Evolutionary conservation across 2,113 vertebrate genomes (phyloP), one percentile per base, ranked within the genome.

Genomic region (Callipepla californica): DNA sequence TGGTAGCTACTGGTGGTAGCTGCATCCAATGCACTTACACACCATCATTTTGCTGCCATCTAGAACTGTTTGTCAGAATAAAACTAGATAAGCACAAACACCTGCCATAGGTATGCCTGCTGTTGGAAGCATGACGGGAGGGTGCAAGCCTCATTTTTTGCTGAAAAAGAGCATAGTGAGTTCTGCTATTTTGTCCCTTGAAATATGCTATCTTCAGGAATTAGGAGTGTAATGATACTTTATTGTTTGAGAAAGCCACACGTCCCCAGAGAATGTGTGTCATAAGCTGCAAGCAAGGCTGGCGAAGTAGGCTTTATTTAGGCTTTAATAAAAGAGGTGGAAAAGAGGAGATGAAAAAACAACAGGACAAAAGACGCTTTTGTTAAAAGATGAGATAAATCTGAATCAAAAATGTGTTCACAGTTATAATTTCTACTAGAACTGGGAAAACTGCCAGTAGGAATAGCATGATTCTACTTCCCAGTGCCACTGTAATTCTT

Each of bases 171-270:
- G 40, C 25, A 23, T 5, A 2, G n/a, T 11, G 66, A 69, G 45
- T 80, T 61, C 18, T 82, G 40, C 55, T 86, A 30, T 30, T 82
- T 85, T 2, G 4, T 65, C 69, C 70, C 67, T 55, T 6, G 6
- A 80, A 74, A 92, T 57, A 90, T 12, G n/a, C 92, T 4, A 2
- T 34, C 72, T 63, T 83, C 48, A 68, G 76, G 69, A 92, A 90
- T 4, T 36, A 92, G 66, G 47, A 87, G n/a, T 28, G 22, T 80
- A 90, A 85, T 12, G 38, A 67, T 92, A 59, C 85, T 94, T 96
- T 94, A 93, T 91, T 92, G 94, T 84, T 44, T 80, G 77, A 92
- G 77, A 96, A 97, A 96, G 87, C 62, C 91, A 74, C 61, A 9
- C 11, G 32, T 58, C 93, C 89, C 86, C 14, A 73, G 92, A 92